Evolutionary conservation across 2,888 invertebrate species (phyloP).

Genomic region (Pollenia griseotomentosa): DNA sequence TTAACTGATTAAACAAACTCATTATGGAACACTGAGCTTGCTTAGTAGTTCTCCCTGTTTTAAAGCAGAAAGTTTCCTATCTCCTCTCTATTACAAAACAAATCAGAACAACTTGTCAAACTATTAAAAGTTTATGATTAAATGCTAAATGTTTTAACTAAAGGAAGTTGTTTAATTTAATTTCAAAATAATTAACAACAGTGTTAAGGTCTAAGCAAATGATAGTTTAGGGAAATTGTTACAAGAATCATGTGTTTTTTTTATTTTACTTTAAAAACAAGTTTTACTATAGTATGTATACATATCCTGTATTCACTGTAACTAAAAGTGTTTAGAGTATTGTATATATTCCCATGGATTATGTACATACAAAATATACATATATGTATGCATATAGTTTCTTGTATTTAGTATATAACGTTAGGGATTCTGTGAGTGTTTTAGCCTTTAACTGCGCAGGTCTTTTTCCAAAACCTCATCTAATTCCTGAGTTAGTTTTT

Average conservation of each 20-base stretch:
- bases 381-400: not conserved
- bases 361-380: not conserved
- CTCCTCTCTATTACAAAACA: not conserved
- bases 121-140: conserved; percentile 44
- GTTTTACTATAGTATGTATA: not conserved
- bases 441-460: conserved; percentile 41
- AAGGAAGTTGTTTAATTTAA: conserved; percentile 39
- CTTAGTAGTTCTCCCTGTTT: not conserved
- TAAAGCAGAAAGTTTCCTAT: not conserved
- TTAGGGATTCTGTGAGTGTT: conserved; percentile 52
- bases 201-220: not conserved
- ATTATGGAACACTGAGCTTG: too few species aligned
- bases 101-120: conserved; percentile 31
- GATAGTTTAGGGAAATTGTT: conserved; percentile 44
- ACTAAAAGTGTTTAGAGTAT: not conserved
- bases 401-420: not conserved
- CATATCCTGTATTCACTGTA: not conserved
- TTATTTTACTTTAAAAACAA: not conserved
- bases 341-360: not conserved
- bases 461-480: conserved; percentile 23
- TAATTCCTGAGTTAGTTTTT: conserved; percentile 18
- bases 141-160: conserved; percentile 21
- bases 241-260: conserved; percentile 23
- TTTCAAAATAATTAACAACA: conserved; percentile 2
- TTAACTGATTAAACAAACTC: too few species aligned